Conservation (phyloP, 2,113 vertebrate genomes). For the Archilochus colubris region DNA sequence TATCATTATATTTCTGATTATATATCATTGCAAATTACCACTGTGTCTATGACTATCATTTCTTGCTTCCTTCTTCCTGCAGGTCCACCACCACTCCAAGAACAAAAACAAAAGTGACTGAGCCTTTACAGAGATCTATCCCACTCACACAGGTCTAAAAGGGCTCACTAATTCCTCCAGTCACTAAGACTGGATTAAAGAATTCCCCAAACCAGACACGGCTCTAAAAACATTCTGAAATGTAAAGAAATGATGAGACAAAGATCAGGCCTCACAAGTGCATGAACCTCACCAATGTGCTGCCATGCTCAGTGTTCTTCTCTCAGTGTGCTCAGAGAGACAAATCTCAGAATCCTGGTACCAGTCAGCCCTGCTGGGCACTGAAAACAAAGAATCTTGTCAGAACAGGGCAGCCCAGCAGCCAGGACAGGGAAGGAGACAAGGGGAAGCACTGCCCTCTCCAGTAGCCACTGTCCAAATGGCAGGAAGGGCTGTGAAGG, state of each 20-base stretch:
- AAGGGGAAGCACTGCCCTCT: background rate
- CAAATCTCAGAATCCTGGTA: background rate
- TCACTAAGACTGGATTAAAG: background rate
- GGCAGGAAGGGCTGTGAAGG: background rate
- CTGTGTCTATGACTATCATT: background rate
- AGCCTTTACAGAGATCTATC: background rate
- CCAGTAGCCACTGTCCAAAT: background rate
- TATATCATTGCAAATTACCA: background rate
- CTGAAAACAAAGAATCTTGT: background rate
- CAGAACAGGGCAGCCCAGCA: background rate
- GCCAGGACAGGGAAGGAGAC: background rate
- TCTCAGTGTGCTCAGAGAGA: background rate
- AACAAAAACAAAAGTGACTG: background rate
- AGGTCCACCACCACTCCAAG: background rate
- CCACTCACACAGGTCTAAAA: background rate
- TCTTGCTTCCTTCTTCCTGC: background rate
- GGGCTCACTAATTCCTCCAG: background rate
- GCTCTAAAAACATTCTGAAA: background rate
- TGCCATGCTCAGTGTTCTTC: background rate
- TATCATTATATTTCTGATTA: no score
- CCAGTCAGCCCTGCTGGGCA: background rate
- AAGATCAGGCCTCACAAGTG: background rate
- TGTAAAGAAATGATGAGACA: background rate
- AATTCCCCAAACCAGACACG: background rate
- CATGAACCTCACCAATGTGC: background rate